A percentile compares a stretch with the other conserved stretches of the same genome.
Conservation (phyloP, 2,888 invertebrate species). For the Lasioglossum leucozonium region DNA sequence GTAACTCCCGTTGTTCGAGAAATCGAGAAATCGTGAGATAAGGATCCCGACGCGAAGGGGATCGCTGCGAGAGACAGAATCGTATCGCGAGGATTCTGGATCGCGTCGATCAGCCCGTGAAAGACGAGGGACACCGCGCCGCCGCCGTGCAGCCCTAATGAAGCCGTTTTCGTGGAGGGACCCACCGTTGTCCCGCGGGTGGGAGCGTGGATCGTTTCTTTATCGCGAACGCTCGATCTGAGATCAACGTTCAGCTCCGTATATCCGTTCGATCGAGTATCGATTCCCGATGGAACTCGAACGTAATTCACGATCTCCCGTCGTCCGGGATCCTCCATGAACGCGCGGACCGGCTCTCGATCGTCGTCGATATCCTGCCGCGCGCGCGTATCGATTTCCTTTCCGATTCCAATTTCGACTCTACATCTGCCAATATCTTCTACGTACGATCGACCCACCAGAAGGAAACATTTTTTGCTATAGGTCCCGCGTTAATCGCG, state of each 20-base stretch:
- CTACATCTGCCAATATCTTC: slow-evolving; percentile 5
- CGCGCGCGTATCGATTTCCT: background rate
- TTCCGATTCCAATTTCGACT: slow-evolving; percentile 1
- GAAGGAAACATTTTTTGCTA: background rate
- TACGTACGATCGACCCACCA: background rate
- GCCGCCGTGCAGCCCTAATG: slow-evolving; percentile 68
- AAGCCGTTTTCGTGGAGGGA: slow-evolving; percentile 75
- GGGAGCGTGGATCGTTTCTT: slow-evolving; percentile 68
- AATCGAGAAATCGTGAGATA: slow-evolving; percentile 5
- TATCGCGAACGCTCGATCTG: slow-evolving; percentile 74
- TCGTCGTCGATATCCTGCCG: slow-evolving; percentile 33
- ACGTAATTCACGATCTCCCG: slow-evolving; percentile 71
- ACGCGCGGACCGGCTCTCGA: slow-evolving; percentile 17
- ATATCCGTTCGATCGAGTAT: slow-evolving; percentile 66
- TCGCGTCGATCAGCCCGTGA: slow-evolving; percentile 15
- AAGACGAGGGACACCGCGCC: slow-evolving; percentile 29
- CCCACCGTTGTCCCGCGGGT: slow-evolving; percentile 72
- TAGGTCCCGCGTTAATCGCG: slow-evolving; percentile 14
- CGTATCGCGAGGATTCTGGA: background rate
- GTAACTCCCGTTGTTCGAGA: background rate
- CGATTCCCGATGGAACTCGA: slow-evolving; percentile 59
- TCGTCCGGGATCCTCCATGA: slow-evolving; percentile 48
- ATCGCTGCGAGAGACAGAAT: background rate
- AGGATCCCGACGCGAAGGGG: background rate
- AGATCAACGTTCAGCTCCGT: slow-evolving; percentile 66